phyloP scores from a whole-genome alignment of 2,888 invertebrate genomes.

The Geophilus truncorum region DNA sequence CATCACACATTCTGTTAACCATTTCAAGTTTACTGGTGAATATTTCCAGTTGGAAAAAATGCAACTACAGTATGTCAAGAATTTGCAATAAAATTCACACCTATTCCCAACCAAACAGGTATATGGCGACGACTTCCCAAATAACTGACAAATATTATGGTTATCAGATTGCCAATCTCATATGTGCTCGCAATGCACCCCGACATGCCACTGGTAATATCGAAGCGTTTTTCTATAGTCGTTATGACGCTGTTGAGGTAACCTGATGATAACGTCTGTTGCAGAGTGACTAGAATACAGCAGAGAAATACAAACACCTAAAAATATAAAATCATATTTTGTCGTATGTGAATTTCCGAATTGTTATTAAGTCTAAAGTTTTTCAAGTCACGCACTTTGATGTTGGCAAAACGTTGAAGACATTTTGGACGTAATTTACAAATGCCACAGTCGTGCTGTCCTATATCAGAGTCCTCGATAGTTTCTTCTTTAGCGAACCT shows the following conservation, averaged over 20 bases:
- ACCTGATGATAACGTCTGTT: conserved; percentile 84
- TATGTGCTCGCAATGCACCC: conserved; percentile 91
- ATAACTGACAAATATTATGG: conserved; percentile 93
- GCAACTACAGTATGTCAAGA: too few relatives aligned
- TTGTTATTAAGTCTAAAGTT: too few relatives aligned
- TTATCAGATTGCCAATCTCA: conserved; percentile 91
- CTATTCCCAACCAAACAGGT: conserved; percentile 90
- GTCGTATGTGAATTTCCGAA: too few relatives aligned
- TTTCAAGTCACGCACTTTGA: too few relatives aligned
- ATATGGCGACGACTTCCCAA: conserved; percentile 87
- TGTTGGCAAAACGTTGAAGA: conserved; percentile 82
- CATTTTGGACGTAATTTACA: conserved; percentile 76
- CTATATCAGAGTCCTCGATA: conserved; percentile 43
- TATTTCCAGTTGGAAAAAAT: too few relatives aligned
- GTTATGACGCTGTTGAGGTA: conserved; percentile 94
- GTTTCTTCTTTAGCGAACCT: conserved; percentile 6
- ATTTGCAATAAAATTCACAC: too few relatives aligned
- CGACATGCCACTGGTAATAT: conserved; percentile 87
- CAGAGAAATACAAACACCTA: conserved; percentile 84
- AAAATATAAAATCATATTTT: too few relatives aligned
- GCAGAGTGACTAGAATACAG: conserved; percentile 82
- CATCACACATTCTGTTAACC: too few relatives aligned
- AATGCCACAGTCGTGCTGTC: conserved; percentile 81
- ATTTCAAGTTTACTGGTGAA: too few relatives aligned
- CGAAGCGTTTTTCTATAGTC: conserved; percentile 87